Evolutionary conservation across 2,113 vertebrate genomes (phyloP), one percentile per base, ranked within the genome.

Genomic region (Peromyscus polionotus): DNA sequence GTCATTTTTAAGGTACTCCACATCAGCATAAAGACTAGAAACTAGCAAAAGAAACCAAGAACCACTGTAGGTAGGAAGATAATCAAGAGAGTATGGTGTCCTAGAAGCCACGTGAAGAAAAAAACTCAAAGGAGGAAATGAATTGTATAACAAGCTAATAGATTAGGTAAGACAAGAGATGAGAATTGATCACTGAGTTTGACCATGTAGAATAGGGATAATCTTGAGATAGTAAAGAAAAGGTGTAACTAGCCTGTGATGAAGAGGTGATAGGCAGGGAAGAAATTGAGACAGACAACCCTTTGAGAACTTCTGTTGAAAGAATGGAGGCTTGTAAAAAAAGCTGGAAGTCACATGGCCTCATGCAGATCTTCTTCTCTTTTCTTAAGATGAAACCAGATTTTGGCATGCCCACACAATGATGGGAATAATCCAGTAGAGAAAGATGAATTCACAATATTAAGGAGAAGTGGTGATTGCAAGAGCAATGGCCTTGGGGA

Each of bases 241-340:
- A 95, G 48, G 54, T 8, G 20, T 79, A 61, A 63, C 2, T 70
- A 14, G 28, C 16, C 16, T 65, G 17, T 2, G 20, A 89, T 86
- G 7, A n/a, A 68, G 59, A 94, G n/a, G 80, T 19, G 5, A 42
- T 42, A 7, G 4, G 86, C 39, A 4, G 36, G 24, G 72, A 73
- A 88, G 51, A 70, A 72, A 39, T 51, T 14, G 76, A 22, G 75
- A 39, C 20, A 70, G 85, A 54, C 33, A 2, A 91, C 5, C 72
- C 20, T 92, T 59, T 85, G 13, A 75, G 90, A 93, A 75, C 54
- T 65, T 87, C 93, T 88, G 17, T 76, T 88, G 48, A 73, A 91
- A 96, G 61, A 13, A 19, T 9, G 59, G n/a, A 95, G 54, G 59
- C 28, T 26, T 93, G 26, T 24, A 57, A 48, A 67, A 86, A 28